Evolutionary conservation across 2,888 invertebrate genomes (phyloP).

Genomic region (Patella caerulea): DNA sequence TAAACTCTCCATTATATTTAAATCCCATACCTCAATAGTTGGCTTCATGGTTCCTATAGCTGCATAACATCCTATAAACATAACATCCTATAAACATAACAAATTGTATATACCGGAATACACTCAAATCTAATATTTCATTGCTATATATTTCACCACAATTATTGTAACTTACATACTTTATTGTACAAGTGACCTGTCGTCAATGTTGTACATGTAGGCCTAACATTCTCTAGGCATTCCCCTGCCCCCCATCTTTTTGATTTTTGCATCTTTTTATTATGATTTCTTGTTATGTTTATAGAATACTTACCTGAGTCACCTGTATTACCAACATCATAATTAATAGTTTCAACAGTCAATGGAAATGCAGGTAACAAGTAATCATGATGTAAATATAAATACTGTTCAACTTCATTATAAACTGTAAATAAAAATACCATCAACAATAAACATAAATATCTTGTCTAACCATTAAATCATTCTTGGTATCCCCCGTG

Average conservation of each 20-base stretch:
- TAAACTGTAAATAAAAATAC: constrained; percentile 78
- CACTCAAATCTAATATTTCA: too few relatives aligned
- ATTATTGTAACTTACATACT: too few relatives aligned
- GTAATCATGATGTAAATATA: constrained; percentile 95
- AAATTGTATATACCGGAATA: not conserved
- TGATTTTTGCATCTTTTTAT: too few relatives aligned
- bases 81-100: constrained; percentile 72
- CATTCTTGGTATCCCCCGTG: too few relatives aligned
- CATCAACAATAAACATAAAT: not conserved
- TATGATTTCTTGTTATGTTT: too few relatives aligned
- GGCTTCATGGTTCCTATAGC: constrained; percentile 95
- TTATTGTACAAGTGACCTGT: too few relatives aligned
- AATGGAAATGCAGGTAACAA: constrained; percentile 90
- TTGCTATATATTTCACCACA: too few relatives aligned
- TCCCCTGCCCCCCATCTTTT: too few relatives aligned
- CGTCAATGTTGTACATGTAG: too few relatives aligned
- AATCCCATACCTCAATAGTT: constrained; percentile 95
- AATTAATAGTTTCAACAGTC: constrained; percentile 92
- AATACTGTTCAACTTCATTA: constrained; percentile 88
- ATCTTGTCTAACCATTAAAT: too few relatives aligned
- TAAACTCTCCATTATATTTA: constrained; percentile 91
- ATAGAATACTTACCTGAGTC: not conserved
- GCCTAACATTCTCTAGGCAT: too few relatives aligned
- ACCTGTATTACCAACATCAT: constrained; percentile 80
- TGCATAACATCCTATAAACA: constrained; percentile 82